Evolutionary conservation across 1,140 invertebrate species (phyloP).

Genomic region (Parasteatoda tepidariorum): DNA sequence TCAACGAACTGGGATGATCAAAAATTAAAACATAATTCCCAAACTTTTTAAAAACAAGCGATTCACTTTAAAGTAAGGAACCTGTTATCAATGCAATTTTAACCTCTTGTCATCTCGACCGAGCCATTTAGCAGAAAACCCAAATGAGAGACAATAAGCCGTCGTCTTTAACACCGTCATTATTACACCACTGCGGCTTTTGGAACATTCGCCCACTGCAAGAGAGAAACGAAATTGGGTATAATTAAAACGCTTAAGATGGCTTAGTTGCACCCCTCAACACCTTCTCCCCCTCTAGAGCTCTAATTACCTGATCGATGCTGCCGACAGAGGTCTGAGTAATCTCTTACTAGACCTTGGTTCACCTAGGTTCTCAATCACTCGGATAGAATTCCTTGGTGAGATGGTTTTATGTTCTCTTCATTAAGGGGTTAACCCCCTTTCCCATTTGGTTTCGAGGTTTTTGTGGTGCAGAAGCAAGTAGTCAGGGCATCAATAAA

Average conservation of each 20-base stretch:
- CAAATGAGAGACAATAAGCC: conserved; percentile 13
- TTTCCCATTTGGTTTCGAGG: not conserved
- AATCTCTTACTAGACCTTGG: conserved; percentile 45
- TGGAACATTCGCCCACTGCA: not conserved
- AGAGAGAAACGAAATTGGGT: conserved; percentile 27
- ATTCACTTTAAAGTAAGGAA: no score
- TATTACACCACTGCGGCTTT: conserved; percentile 8
- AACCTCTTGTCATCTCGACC: no score
- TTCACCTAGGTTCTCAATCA: conserved; percentile 41
- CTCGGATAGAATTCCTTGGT: not conserved
- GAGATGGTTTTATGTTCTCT: conserved; percentile 2
- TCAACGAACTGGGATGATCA: no score
- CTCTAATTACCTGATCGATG: conserved; percentile 52
- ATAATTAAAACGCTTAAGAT: conserved; percentile 57
- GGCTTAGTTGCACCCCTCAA: no score
- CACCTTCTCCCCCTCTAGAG: conserved; percentile 13
- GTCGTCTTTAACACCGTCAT: conserved; percentile 25
- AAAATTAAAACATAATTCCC: no score
- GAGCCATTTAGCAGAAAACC: not conserved
- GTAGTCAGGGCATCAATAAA: no score
- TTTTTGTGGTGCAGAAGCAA: not conserved
- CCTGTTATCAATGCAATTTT: no score
- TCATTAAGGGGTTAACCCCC: conserved; percentile 22
- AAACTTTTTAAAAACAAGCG: no score
- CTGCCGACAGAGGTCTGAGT: conserved; percentile 43